Conservation (phyloP, 2,797 vertebrate species). For the Lates japonicus region DNA sequence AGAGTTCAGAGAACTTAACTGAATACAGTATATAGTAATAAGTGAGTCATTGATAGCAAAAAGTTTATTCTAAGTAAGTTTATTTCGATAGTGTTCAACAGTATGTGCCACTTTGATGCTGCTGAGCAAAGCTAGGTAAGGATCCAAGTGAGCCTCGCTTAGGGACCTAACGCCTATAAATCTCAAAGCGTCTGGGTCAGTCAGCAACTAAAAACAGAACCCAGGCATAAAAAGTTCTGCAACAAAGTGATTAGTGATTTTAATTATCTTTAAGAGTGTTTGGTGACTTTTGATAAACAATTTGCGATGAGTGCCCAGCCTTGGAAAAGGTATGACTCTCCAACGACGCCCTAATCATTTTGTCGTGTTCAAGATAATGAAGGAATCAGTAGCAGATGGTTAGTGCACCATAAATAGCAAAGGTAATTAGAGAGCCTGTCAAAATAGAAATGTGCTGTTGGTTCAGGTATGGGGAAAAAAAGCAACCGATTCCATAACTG, state of each 20-base stretch:
- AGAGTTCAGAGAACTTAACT: not conserved
- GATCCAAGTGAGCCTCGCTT: conserved; percentile 19
- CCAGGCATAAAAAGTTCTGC: conserved; percentile 30
- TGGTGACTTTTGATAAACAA: conserved; percentile 89
- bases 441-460: conserved; percentile 84
- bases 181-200: conserved; percentile 50
- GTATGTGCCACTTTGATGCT: conserved; percentile 2
- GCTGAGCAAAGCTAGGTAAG: not conserved
- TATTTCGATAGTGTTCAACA: conserved; percentile 1
- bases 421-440: conserved; percentile 94
- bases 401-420: conserved; percentile 88
- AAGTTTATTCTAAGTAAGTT: not conserved
- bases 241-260: conserved; percentile 64
- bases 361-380: conserved; percentile 94
- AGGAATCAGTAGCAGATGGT: conserved; percentile 91
- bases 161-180: conserved; percentile 43
- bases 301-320: conserved; percentile 88
- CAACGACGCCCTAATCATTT: conserved; percentile 90
- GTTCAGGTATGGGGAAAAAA: conserved; percentile 71
- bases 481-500: conserved; percentile 67
- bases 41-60: not conserved
- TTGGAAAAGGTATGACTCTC: conserved; percentile 88
- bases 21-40: not conserved
- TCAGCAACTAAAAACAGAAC: conserved; percentile 83
- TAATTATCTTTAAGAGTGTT: conserved; percentile 42